Conservation (phyloP, 2,888 invertebrate genomes). For the Amphipoea oculea region DNA sequence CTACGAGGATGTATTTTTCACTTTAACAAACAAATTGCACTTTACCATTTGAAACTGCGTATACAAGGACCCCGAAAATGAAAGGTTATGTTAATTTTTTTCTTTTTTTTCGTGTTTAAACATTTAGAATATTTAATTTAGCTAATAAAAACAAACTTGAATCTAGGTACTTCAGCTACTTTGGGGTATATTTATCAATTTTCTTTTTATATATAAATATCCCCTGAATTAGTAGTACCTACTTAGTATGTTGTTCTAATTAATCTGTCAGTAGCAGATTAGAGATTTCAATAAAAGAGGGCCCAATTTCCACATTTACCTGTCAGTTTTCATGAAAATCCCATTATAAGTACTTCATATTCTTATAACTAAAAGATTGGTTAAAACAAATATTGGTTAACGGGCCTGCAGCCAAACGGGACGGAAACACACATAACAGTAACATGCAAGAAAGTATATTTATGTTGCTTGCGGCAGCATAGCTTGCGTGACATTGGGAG, state of each 20-base stretch:
- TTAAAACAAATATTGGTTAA: background rate
- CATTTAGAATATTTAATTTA: no score
- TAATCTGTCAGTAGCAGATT: no score
- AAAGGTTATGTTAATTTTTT: background rate
- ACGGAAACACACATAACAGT: background rate
- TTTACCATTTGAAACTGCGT: no score
- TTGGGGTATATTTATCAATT: background rate
- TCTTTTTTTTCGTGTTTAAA: background rate
- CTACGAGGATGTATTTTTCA: background rate
- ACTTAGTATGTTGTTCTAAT: no score
- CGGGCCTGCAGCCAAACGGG: background rate
- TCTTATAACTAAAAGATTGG: background rate
- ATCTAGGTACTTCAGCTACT: background rate
- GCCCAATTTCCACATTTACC: background rate
- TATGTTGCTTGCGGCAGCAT: background rate
- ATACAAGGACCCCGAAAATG: no score
- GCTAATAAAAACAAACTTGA: background rate
- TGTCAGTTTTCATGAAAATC: background rate
- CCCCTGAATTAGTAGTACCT: background rate
- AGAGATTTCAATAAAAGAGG: no score
- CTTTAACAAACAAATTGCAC: background rate
- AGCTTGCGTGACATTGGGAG: background rate
- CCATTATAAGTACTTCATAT: background rate
- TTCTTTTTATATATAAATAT: no score
- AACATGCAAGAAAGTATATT: background rate